A percentile compares a stretch with the other conserved stretches of the same genome.
phyloP scores from a whole-genome alignment of 1,140 invertebrate genomes.

The Ericerus pela region DNA sequence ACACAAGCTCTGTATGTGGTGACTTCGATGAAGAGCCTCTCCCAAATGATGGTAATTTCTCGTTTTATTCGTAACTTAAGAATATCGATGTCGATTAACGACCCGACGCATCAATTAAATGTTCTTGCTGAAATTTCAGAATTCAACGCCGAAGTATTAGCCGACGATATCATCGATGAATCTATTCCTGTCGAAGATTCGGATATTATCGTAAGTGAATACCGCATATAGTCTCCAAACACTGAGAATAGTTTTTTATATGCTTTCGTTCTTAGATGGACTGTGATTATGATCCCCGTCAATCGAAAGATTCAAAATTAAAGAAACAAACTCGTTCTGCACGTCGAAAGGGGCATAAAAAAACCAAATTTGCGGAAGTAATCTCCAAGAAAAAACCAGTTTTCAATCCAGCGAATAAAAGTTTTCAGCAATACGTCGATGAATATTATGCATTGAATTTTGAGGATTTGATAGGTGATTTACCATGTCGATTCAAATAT shows the following conservation, averaged over 20 bases:
- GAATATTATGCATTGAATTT: constrained; percentile 89
- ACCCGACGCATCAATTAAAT: too few relatives aligned
- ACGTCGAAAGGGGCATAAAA: constrained; percentile 38
- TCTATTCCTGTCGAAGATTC: background rate
- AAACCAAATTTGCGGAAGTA: constrained; percentile 38
- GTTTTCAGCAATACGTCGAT: constrained; percentile 77
- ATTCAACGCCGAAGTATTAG: background rate
- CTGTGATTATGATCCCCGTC: constrained; percentile 66
- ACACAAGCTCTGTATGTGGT: background rate
- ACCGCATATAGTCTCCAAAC: background rate
- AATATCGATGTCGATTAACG: too few relatives aligned
- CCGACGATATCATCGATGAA: background rate
- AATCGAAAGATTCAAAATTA: constrained; percentile 24
- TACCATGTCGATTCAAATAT: constrained; percentile 87
- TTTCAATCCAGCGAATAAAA: constrained; percentile 59
- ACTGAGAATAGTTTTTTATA: constrained; percentile 8
- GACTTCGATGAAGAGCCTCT: too few relatives aligned
- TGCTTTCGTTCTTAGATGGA: constrained; percentile 54
- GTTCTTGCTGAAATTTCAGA: too few relatives aligned
- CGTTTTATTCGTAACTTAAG: too few relatives aligned
- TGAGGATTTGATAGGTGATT: constrained; percentile 84
- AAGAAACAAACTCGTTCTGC: constrained; percentile 17
- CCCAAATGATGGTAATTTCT: too few relatives aligned
- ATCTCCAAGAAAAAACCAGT: constrained; percentile 35
- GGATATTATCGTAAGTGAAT: background rate